Percentiles rank a stretch among this genome's conserved stretches.
Evolutionary conservation across 2,888 invertebrate species (phyloP).

Genomic region (Podotricha telesiphe): DNA sequence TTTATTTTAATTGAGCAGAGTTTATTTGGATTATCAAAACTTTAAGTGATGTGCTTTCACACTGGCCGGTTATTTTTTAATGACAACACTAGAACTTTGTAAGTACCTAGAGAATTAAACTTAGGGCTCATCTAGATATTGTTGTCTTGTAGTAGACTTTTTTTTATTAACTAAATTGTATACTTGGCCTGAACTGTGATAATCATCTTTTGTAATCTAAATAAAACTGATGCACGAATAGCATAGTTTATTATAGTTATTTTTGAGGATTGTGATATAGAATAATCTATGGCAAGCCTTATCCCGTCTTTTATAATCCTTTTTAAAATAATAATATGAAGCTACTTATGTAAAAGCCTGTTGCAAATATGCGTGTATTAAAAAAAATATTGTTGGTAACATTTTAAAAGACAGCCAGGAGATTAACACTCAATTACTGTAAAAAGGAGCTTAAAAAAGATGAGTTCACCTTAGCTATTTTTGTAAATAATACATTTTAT

Average conservation of each 20-base stretch:
- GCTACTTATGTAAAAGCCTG: too few species aligned
- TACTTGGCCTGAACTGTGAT: constrained; percentile 36
- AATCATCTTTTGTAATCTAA: constrained; percentile 37
- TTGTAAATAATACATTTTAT: constrained; percentile 47
- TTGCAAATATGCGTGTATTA: not conserved
- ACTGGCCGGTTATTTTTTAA: constrained; percentile 4
- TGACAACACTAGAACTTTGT: constrained; percentile 10
- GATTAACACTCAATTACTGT: constrained; percentile 2
- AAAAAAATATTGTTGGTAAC: not conserved
- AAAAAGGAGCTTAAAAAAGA: constrained; percentile 40
- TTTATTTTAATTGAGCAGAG: constrained; percentile 2
- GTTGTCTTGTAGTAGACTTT: constrained; percentile 13
- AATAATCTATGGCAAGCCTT: constrained; percentile 34
- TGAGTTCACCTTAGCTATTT: constrained; percentile 41
- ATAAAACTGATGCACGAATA: constrained; percentile 31
- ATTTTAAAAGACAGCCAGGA: constrained; percentile 2
- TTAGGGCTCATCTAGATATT: constrained; percentile 2
- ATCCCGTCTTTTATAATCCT: constrained; percentile 27
- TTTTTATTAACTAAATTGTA: not conserved
- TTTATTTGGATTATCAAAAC: constrained; percentile 33
- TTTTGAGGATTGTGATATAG: constrained; percentile 37
- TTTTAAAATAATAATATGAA: constrained; percentile 10
- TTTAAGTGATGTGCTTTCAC: constrained; percentile 21
- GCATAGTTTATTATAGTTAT: constrained; percentile 24
- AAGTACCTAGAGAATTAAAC: constrained; percentile 8